Evolutionary conservation across 1,140 invertebrate genomes (phyloP).

Genomic region (Drosophila tsacasi): DNA sequence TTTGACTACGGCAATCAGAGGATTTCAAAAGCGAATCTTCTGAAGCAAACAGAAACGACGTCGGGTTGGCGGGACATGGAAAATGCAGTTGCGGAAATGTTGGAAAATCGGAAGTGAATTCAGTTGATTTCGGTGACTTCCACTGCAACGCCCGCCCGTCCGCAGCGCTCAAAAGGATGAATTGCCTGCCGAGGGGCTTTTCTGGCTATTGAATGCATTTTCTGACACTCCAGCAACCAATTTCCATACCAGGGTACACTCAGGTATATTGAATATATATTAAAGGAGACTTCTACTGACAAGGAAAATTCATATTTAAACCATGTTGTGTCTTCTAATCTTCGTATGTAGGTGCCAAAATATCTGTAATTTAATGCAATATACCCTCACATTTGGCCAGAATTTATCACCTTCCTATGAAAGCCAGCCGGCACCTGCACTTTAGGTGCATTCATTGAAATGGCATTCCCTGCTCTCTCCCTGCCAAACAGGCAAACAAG

Average conservation of each 20-base stretch:
- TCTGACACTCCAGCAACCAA: slow-evolving; percentile 1
- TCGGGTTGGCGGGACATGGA: not conserved
- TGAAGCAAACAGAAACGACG: slow-evolving; percentile 17
- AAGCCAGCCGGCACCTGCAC: not conserved
- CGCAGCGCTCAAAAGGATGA: slow-evolving; percentile 12
- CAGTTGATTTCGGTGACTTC: slow-evolving; percentile 24
- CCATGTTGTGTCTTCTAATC: not conserved
- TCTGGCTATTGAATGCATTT: slow-evolving; percentile 39
- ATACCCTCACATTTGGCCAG: not conserved
- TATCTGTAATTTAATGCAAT: not conserved
- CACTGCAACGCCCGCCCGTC: not conserved
- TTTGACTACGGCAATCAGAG: not conserved
- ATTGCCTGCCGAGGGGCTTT: slow-evolving; percentile 7
- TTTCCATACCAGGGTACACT: not conserved
- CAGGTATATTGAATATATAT: not conserved
- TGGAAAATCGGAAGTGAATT: slow-evolving; percentile 59
- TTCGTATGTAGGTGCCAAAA: not conserved
- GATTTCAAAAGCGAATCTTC: slow-evolving; percentile 20
- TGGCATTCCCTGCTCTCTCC: slow-evolving; percentile 17
- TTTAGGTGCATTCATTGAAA: slow-evolving; percentile 49
- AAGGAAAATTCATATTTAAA: not conserved
- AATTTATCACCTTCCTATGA: not conserved
- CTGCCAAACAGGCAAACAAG: slow-evolving; percentile 23
- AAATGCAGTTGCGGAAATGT: slow-evolving; percentile 50
- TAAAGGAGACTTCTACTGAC: not conserved